Evolutionary conservation across 2,113 vertebrate species (phyloP), one percentile per base, ranked within the genome.

Genomic region (Plecturocebus donacophilus): DNA sequence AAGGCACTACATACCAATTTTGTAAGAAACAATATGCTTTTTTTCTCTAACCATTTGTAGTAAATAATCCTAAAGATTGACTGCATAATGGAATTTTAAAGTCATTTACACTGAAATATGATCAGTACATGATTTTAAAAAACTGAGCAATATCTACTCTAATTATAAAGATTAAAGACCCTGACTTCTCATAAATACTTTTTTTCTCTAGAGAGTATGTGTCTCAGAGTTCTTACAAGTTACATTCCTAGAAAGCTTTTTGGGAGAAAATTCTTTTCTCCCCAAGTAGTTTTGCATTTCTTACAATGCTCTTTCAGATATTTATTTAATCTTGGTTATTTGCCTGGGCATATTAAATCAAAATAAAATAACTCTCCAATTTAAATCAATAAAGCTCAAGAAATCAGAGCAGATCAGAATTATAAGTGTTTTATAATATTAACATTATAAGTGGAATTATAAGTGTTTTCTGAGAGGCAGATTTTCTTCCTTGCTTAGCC

Each of bases 261-360:
- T 71, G 75, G 68, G 81, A 52, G 42, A 89, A 87, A 89, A 1
- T 4, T 54, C 1, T 45, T 92, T 81, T 96, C 81, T 92, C 87
- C 45, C 10, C 70, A 70, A 85, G 90, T n/a, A 90, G 71, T 56
- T 1, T 85, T 76, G 91, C n/a, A 66, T 35, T 96, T 98, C 32
- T 88, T 52, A 91, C 0, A 86, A 94, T 97, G 83, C 91, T 90
- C 94, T 97, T 97, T 2, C 40, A 85, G 19, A 97, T 97, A 96
- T 96, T 97, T 98, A 98, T 97, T 98, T 95, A 98, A 97, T 97
- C 97, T 98, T 97, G 97, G 87, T 97, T 89, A 96, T 87, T 30
- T 35, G 97, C 98, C 56, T 9, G 97, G 98, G 98, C 97, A 98
- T 96, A 99, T 98, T 79, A 99, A 99, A 99, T 98, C 99, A 98